Evolutionary conservation across 2,113 vertebrate genomes (phyloP).

Genomic region (Myodes glareolus): DNA sequence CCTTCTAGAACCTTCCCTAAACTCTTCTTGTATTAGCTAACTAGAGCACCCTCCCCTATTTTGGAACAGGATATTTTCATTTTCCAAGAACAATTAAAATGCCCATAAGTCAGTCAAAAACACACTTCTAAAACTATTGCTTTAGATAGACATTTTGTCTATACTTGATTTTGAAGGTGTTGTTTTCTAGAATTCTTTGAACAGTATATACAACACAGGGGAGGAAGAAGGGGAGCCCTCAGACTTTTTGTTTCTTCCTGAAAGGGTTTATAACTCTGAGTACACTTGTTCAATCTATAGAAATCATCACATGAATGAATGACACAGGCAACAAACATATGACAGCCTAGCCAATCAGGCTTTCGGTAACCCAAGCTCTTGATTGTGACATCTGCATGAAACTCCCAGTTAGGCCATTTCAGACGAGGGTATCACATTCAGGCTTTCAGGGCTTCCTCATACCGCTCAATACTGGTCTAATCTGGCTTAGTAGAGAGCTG

Average conservation of each 20-base stretch:
- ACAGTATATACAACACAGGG: background rate
- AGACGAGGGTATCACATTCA: background rate
- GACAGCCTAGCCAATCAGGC: background rate
- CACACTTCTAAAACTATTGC: background rate
- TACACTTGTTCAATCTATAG: background rate
- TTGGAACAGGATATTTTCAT: background rate
- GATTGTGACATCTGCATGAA: background rate
- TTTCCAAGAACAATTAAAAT: background rate
- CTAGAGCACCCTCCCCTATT: background rate
- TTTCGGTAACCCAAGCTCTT: background rate
- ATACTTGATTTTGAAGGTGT: background rate
- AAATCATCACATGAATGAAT: background rate
- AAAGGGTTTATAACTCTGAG: background rate
- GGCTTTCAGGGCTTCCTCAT: background rate
- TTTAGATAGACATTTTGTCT: background rate
- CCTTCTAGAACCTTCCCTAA: background rate
- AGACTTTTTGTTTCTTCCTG: background rate
- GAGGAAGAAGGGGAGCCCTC: background rate
- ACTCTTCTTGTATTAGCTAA: background rate
- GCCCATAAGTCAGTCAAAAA: background rate
- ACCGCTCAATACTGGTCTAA: background rate
- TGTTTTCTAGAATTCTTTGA: background rate
- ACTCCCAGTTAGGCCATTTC: background rate
- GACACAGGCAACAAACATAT: background rate
- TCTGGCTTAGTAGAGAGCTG: background rate